Conservation (phyloP, 2,797 vertebrate species). For the Sebastes alutus region DNA sequence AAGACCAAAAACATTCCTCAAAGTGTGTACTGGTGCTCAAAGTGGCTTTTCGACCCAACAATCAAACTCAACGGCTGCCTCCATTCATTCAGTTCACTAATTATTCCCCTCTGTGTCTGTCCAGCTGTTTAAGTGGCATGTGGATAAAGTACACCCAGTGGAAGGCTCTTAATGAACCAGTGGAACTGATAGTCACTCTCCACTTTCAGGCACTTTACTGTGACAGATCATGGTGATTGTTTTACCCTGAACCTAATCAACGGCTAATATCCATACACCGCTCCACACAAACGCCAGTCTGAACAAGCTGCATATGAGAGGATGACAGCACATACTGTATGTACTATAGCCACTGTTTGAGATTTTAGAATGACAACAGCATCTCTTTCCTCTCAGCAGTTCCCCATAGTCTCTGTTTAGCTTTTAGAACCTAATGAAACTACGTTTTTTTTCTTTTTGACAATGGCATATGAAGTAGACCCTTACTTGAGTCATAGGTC, state of each 20-base stretch:
- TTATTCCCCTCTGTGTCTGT: conserved; percentile 3
- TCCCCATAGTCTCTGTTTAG: neutral
- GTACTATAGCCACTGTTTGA: neutral
- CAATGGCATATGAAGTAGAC: too few relatives aligned
- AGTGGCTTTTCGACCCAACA: neutral
- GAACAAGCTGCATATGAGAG: neutral
- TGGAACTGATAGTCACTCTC: neutral
- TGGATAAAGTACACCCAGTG: conserved; percentile 21
- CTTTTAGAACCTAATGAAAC: neutral
- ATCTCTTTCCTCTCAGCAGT: neutral
- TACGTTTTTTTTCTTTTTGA: neutral
- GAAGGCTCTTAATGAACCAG: conserved; percentile 20
- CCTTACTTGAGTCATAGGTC: too few relatives aligned
- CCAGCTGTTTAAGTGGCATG: conserved; percentile 30
- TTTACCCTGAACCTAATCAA: neutral
- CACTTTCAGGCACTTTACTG: neutral
- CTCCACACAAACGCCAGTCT: neutral
- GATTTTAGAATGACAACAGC: neutral
- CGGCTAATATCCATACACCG: neutral
- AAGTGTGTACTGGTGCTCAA: neutral
- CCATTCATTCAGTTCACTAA: conserved; percentile 4
- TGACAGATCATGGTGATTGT: neutral
- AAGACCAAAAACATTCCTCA: neutral
- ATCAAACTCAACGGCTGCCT: neutral
- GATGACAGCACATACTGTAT: neutral